phyloP scores from a whole-genome alignment of 2,797 vertebrate genomes.

The Pyrocephalus nanus region DNA sequence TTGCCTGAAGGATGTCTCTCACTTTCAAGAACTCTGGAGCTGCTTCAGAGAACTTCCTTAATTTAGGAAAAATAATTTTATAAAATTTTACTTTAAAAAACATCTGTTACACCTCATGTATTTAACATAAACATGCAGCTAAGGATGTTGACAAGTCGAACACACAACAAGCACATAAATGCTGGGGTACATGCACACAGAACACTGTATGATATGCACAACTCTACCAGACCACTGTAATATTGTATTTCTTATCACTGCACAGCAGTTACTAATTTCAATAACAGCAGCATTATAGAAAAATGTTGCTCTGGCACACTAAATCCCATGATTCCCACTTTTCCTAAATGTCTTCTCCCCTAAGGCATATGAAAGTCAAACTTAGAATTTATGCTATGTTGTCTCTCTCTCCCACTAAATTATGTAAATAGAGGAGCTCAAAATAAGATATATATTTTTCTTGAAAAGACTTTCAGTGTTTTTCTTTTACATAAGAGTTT shows the following conservation, averaged over 20 bases:
- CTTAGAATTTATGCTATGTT: background rate
- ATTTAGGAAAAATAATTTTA: background rate
- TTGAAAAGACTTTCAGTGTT: background rate
- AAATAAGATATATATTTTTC: background rate
- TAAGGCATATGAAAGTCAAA: background rate
- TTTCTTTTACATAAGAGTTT: background rate
- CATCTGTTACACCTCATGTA: background rate
- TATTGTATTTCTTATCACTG: background rate
- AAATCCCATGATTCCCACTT: background rate
- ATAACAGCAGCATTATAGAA: background rate
- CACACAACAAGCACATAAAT: background rate
- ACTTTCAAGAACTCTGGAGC: background rate
- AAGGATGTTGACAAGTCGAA: background rate
- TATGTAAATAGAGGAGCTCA: background rate
- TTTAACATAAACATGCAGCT: background rate
- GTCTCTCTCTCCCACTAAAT: background rate
- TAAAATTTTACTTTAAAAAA: background rate
- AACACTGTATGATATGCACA: background rate
- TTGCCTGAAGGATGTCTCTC: background rate
- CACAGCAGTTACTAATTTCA: background rate
- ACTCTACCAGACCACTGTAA: background rate
- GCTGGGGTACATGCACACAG: background rate
- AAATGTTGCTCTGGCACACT: background rate
- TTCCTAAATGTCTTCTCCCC: background rate
- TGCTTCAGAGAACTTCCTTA: background rate